Evolutionary conservation across 2,113 vertebrate species (phyloP).

Genomic region (Oncorhynchus kisutch): DNA sequence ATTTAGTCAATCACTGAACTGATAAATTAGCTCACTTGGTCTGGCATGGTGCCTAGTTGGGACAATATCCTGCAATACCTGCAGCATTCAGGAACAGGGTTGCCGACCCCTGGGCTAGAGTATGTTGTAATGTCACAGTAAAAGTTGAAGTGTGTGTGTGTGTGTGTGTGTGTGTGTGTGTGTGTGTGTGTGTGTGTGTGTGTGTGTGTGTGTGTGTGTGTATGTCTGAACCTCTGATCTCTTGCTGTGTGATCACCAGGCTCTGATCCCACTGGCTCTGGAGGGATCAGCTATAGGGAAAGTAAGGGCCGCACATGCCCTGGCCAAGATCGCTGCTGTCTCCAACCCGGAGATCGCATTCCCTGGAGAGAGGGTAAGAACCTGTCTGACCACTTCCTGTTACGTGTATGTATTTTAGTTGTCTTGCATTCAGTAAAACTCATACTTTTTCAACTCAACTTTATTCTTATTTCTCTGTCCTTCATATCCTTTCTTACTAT

Average conservation of each 20-base stretch:
- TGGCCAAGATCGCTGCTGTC: conserved; percentile 91
- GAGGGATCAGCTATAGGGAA: conserved; percentile 90
- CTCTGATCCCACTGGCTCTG: conserved; percentile 89
- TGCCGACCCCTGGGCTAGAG: too few relatives aligned
- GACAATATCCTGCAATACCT: too few relatives aligned
- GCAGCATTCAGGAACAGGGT: too few relatives aligned
- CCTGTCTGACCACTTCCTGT: neutral
- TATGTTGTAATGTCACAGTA: too few relatives aligned
- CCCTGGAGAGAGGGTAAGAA: conserved; percentile 88
- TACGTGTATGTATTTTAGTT: neutral
- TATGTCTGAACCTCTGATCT: too few relatives aligned
- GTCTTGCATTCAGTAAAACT: neutral
- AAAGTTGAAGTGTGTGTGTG: too few relatives aligned
- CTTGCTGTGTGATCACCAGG: conserved; percentile 67
- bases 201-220: too few relatives aligned
- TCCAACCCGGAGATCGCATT: conserved; percentile 96
- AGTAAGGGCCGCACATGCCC: conserved; percentile 83
- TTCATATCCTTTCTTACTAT: neutral
- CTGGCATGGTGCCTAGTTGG: too few relatives aligned
- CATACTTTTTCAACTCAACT: neutral
- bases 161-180: too few relatives aligned
- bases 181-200: too few relatives aligned
- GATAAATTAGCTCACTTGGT: too few relatives aligned
- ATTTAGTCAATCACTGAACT: too few relatives aligned
- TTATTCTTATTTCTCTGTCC: neutral